Evolutionary conservation across 2,113 vertebrate genomes (phyloP).

Genomic region (Aegithalos caudatus): DNA sequence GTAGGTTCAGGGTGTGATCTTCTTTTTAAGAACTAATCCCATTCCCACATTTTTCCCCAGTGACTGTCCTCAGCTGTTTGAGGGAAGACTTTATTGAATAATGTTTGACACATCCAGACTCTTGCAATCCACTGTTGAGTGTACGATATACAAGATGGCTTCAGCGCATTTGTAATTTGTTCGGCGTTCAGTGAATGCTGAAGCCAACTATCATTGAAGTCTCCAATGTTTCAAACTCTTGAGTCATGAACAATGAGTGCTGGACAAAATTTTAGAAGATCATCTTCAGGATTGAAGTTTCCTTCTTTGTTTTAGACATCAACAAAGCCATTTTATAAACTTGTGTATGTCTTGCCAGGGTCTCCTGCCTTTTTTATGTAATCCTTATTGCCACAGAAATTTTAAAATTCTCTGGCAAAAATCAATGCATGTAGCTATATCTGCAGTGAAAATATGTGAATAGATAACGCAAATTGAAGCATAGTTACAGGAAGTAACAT

Average conservation of each 20-base stretch:
- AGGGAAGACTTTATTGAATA: not conserved
- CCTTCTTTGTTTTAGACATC: not conserved
- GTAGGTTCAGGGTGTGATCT: not conserved
- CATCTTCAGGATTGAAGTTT: not conserved
- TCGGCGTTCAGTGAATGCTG: not conserved
- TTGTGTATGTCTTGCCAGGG: not conserved
- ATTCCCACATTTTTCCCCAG: not conserved
- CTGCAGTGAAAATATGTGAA: not conserved
- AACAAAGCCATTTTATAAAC: not conserved
- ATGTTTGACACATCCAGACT: not conserved
- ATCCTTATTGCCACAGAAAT: not conserved
- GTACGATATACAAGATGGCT: not conserved
- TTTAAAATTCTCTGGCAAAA: not conserved
- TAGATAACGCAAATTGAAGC: not conserved
- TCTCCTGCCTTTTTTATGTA: not conserved
- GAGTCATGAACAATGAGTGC: not conserved
- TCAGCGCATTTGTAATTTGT: not conserved
- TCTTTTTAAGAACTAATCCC: not conserved
- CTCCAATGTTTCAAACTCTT: not conserved
- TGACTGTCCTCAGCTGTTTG: not conserved
- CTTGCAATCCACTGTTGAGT: not conserved
- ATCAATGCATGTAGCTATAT: not conserved
- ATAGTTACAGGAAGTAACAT: not conserved
- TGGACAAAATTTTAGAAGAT: not conserved
- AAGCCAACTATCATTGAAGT: not conserved